Base-by-base conservation (phyloP, 2,797 vertebrate species). In the Cottoperca gobio region DNA sequence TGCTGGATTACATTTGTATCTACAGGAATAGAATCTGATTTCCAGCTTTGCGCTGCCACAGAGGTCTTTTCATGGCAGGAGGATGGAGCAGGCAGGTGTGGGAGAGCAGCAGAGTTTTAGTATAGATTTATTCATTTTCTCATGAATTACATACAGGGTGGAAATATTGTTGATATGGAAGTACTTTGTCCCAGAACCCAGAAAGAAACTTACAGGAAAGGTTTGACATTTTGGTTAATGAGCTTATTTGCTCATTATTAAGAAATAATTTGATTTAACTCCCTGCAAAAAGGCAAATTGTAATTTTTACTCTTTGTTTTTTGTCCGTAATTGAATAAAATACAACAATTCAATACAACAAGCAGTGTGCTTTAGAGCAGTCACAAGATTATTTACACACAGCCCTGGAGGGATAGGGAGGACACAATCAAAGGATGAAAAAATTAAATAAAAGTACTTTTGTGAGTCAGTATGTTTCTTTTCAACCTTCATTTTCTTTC, bases 11-110 rank as follows among this genome's bases (percentile, higher is more conserved):
- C 75, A 91, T 89, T 82, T 77, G 77, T 68, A 71, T 76, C 82
- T 65, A 83, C 90, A 82, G 55, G 72, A 91, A 93, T 90, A 91
- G 92, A 89, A 90, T 52, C 59, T 24, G 76, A 50, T 70, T 68
- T 78, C 43, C 42, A 82, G 71, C 79, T 83, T 74, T 57, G 40
- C 45, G 52, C 62, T 23, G 55, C 35, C 28, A 35, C 43, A 37
- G 33, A 64, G 52, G 60, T 59, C 14, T 17, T 35, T 73, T 76
- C 7, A 37, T 37, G 58, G 70, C 42, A 3, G 58, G 16, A 54
- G 37, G 55, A 50, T 8, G 35, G 35, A 50, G 63, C 48, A 63
- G 63, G n/a, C 13, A 5, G 50, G 46, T 48, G 58, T n/a, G 2
- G 2, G 26, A 59, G 59, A 69, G n/a, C 19, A 31, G 21, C 4